phyloP scores from a whole-genome alignment of 2,113 vertebrate species.

The Cyprinodon variegatus region DNA sequence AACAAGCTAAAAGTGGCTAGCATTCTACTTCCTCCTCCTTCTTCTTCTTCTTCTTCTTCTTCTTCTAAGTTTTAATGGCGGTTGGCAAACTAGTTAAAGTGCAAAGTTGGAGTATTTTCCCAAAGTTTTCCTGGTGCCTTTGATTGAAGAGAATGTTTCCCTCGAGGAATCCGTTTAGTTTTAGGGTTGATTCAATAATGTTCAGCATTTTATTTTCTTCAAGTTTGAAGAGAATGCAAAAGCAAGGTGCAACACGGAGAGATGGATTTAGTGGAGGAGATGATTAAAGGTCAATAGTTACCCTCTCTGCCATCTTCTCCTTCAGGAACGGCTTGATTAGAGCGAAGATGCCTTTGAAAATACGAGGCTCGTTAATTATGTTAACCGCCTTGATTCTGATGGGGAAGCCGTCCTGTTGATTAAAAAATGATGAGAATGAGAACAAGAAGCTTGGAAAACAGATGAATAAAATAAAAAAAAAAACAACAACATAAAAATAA shows the following conservation, averaged over 20 bases:
- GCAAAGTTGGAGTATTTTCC: too few species aligned
- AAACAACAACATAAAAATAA: not conserved
- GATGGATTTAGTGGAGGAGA: slow-evolving; percentile 9
- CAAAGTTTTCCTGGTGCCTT: too few species aligned
- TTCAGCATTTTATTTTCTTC: not conserved
- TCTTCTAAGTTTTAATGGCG: too few species aligned
- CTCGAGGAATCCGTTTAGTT: not conserved
- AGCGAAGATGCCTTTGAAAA: slow-evolving; percentile 99
- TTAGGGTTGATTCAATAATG: not conserved
- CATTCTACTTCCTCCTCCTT: too few species aligned
- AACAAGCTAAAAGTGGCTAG: too few species aligned
- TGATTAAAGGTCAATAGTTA: slow-evolving; percentile 74
- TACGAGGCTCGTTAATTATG: slow-evolving; percentile 95
- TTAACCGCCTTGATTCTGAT: slow-evolving; percentile 99
- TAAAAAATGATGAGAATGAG: slow-evolving; percentile 36
- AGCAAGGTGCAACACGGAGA: not conserved
- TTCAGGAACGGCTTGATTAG: slow-evolving; percentile 98
- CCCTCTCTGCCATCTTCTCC: slow-evolving; percentile 97
- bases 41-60: too few species aligned
- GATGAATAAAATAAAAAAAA: not conserved
- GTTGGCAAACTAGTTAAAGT: too few species aligned
- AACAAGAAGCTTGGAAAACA: slow-evolving; percentile 18
- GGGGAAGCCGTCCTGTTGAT: slow-evolving; percentile 92
- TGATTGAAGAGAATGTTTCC: too few species aligned
- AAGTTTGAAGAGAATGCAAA: not conserved